Conservation (phyloP, 2,888 invertebrate genomes). For the Eupeodes latifasciatus region DNA sequence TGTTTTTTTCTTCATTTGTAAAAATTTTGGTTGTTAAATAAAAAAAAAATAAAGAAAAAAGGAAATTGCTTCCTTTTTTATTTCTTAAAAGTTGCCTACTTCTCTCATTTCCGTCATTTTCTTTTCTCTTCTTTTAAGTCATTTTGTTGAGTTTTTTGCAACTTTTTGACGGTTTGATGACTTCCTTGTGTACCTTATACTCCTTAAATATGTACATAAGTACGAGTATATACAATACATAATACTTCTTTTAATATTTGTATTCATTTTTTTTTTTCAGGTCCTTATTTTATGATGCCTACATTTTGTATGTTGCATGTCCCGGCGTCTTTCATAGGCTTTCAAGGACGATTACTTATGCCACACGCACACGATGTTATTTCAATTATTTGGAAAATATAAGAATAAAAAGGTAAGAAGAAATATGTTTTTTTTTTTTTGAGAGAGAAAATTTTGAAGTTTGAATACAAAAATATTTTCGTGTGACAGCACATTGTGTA, state of each 20-base stretch:
- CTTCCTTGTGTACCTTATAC: constrained; percentile 40
- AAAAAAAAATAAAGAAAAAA: constrained; percentile 25
- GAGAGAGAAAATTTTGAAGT: constrained; percentile 26
- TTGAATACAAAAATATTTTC: constrained; percentile 11
- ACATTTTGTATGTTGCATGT: constrained; percentile 16
- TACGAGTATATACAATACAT: too few species aligned
- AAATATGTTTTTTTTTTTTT: neutral
- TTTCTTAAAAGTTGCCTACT: constrained; percentile 9
- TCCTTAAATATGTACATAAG: too few species aligned
- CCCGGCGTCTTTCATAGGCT: constrained; percentile 8
- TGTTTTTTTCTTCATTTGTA: neutral
- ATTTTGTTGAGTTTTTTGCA: constrained; percentile 35
- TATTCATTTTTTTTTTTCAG: neutral
- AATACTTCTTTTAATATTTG: constrained; percentile 29
- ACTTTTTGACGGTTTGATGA: constrained; percentile 57
- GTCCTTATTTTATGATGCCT: constrained; percentile 12
- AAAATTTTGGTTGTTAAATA: neutral
- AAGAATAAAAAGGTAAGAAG: neutral
- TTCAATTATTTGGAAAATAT: constrained; percentile 63
- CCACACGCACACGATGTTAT: constrained; percentile 50
- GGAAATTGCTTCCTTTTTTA: constrained; percentile 55
- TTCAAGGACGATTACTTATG: constrained; percentile 46
- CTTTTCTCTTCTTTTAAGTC: neutral
- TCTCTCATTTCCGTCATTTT: constrained; percentile 47
- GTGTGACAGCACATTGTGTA: neutral